Evolutionary conservation across 2,888 invertebrate species (phyloP), one percentile per base, ranked within the genome.

Genomic region (Drosophila falleni): DNA sequence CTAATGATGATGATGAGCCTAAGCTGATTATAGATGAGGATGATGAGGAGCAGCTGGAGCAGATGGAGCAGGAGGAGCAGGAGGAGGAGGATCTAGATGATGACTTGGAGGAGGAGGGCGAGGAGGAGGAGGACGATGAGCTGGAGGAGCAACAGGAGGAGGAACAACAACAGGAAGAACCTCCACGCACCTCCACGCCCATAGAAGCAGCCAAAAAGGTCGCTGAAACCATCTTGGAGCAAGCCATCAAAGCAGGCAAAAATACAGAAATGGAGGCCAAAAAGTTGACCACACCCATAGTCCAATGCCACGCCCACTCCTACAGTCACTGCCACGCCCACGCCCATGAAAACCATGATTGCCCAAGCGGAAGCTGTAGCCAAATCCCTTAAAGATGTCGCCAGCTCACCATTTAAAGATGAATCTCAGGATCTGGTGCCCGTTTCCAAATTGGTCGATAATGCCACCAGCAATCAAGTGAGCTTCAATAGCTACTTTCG

Each of bases 391-490:
- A 92, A 92, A 39, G 91, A 92, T 51, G 91, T 92, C 1, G 92
- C 92, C 59, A 93, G 91, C 55, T 92, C 92, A 50, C 91, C 92
- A 49, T 91, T 90, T 66, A 91, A 94, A 82, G 95, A 95, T 67
- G 93, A 94, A 70, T 93, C 93, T 51, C 93, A 93, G 49, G 97
- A 97, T 90, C 93, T 97, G 78, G 97, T 97, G 15, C 95, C 97
- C 10, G 95, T 97, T 0, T 95, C 96, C 0, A 94, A 95, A 74
- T 93, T 97, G 39, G 92, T 97, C 62, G 96, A 96, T 89, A 96
- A 97, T 71, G 97, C 98, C 0, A 93, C 94, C 10, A 91, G 86
- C 68, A 87, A 81, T 75, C 93, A 94, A 46, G 94, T 94, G 62
- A 89, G 91, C 0, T 96, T 96, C 89, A 94, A 95, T 82, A 95